A percentile compares a stretch with the other conserved stretches of the same genome.
Conservation (phyloP, 2,113 vertebrate genomes). For the Oryzias woworae region DNA sequence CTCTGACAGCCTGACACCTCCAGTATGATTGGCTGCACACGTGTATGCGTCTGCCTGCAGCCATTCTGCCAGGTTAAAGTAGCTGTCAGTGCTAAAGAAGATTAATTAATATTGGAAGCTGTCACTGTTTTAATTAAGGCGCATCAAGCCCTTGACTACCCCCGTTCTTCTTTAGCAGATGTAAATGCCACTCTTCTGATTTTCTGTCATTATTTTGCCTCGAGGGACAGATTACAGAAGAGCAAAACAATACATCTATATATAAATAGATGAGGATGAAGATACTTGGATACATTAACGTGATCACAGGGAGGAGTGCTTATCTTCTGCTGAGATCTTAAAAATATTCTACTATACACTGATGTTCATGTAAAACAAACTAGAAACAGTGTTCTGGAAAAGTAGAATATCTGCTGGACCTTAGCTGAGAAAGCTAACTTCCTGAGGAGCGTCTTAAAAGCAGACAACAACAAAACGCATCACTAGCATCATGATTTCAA, state of each 20-base stretch:
- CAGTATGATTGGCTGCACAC: slow-evolving; percentile 13
- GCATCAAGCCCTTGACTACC: background rate
- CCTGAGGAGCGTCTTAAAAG: too few species aligned
- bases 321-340: background rate
- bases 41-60: slow-evolving; percentile 20
- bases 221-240: slow-evolving; percentile 2
- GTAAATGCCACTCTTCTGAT: background rate
- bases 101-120: slow-evolving; percentile 35
- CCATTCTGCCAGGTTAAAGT: slow-evolving; percentile 10
- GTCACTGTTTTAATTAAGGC: slow-evolving; percentile 24
- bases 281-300: background rate
- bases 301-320: background rate
- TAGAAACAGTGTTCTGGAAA: too few species aligned
- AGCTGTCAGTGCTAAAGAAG: slow-evolving; percentile 38
- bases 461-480: too few species aligned
- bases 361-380: background rate
- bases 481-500: too few species aligned
- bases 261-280: background rate
- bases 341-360: background rate
- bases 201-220: background rate
- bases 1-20: slow-evolving; percentile 28
- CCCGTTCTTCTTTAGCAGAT: background rate
- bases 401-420: too few species aligned
- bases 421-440: too few species aligned
- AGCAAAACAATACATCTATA: background rate